phyloP scores from a whole-genome alignment of 2,888 invertebrate genomes.

The Mayetiola destructor region DNA sequence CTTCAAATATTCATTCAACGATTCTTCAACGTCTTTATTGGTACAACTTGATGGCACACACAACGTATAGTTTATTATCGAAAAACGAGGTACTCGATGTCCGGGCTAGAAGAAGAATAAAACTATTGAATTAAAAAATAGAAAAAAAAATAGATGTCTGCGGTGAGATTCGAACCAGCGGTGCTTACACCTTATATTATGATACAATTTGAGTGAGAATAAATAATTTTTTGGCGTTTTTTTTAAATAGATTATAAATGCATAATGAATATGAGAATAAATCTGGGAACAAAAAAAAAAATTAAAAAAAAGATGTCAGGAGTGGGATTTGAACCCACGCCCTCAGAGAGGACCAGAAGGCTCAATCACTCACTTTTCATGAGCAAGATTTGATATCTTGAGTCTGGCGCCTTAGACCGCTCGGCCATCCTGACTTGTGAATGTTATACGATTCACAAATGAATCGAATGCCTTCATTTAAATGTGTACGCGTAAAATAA shows the following conservation, averaged over 20 bases:
- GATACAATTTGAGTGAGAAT: background rate
- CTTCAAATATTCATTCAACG: slow-evolving; percentile 36
- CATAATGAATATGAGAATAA: background rate
- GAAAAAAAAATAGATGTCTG: background rate
- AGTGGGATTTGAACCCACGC: slow-evolving; percentile 21
- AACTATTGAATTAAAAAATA: background rate
- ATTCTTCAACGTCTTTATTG: slow-evolving; percentile 40
- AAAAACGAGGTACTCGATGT: slow-evolving; percentile 57
- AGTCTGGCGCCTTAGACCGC: slow-evolving; percentile 20
- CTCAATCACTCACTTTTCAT: slow-evolving; percentile 17
- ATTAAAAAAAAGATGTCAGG: slow-evolving; percentile 20
- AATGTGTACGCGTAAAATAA: too few species aligned
- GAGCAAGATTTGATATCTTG: slow-evolving; percentile 18
- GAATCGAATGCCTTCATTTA: too few species aligned
- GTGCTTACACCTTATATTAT: background rate
- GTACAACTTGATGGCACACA: slow-evolving; percentile 52
- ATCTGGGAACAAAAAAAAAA: background rate
- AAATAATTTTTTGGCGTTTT: background rate
- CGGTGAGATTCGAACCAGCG: too few species aligned
- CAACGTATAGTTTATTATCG: slow-evolving; percentile 54
- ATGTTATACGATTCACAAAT: background rate
- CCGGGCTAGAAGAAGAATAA: slow-evolving; percentile 41
- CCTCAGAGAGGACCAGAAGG: slow-evolving; percentile 21
- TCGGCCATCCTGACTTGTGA: slow-evolving; percentile 19
- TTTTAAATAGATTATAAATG: too few species aligned